Percentiles rank a stretch among this genome's conserved stretches.
phyloP scores from a whole-genome alignment of 2,797 vertebrate genomes.

The Mycteria americana region DNA sequence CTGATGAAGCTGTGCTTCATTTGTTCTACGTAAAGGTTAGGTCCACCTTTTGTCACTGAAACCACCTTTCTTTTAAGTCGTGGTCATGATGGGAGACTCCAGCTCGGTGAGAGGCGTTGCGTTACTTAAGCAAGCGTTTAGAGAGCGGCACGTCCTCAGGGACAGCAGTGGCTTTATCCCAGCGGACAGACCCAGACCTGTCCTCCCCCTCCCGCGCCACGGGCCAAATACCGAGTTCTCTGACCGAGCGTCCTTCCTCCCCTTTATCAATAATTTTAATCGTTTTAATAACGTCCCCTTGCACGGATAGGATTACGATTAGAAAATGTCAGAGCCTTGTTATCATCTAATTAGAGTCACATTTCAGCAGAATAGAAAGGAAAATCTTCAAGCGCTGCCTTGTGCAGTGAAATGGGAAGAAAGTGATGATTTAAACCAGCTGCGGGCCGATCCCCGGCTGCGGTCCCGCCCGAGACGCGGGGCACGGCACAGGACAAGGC shows the following conservation, averaged over 20 bases:
- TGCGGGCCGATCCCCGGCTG: slow-evolving; percentile 6
- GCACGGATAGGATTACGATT: slow-evolving; percentile 76
- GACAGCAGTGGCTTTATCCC: neutral
- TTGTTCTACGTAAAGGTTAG: neutral
- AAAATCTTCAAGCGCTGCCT: slow-evolving; percentile 59
- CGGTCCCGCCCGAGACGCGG: neutral
- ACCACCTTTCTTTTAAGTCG: neutral
- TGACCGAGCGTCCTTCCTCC: neutral
- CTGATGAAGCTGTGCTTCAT: neutral
- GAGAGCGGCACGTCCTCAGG: neutral
- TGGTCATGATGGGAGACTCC: neutral
- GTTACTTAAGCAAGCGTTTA: neutral
- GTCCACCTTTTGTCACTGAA: neutral
- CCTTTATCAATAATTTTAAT: slow-evolving; percentile 74
- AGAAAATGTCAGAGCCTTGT: slow-evolving; percentile 79
- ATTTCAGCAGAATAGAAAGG: slow-evolving; percentile 76
- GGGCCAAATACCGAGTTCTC: neutral
- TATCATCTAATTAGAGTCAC: slow-evolving; percentile 81
- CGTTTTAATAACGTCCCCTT: slow-evolving; percentile 72
- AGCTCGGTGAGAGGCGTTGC: neutral
- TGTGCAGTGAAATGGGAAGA: slow-evolving; percentile 64
- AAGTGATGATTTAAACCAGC: slow-evolving; percentile 72
- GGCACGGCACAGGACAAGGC: slow-evolving; percentile 8
- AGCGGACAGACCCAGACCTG: neutral
- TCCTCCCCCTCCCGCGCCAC: neutral